Percentiles rank a stretch among this genome's conserved stretches.
These are phyloP conservation scores for Eilema griseolum DNA, from an alignment of 2,888 invertebrate species.

Conservation along the genomic window DNA sequence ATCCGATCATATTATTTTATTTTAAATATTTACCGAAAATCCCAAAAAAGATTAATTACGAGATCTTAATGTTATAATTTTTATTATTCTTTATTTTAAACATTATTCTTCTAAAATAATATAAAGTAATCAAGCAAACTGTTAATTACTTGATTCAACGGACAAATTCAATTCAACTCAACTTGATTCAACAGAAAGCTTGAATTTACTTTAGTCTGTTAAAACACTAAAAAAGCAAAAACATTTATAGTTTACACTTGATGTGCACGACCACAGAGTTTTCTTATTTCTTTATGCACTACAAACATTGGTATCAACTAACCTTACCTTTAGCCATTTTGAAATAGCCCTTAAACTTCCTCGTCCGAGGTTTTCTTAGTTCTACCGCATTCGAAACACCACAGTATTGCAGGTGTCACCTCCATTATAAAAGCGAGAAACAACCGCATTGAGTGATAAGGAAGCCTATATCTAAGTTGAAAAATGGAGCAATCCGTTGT, in stretches of 20 bases:
- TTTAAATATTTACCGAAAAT: too few relatives aligned
- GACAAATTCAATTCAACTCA: too few relatives aligned
- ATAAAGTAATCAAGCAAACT: too few relatives aligned
- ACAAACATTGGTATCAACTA: not conserved
- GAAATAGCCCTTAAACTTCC: not conserved
- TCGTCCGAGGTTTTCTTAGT: slow-evolving; percentile 25
- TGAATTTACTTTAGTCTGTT: too few relatives aligned
- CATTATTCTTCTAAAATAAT: too few relatives aligned
- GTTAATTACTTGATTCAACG: too few relatives aligned
- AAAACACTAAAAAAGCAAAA: not conserved
- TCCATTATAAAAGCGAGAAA: slow-evolving; percentile 37
- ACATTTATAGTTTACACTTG: not conserved
- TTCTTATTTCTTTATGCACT: not conserved
- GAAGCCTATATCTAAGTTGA: not conserved
- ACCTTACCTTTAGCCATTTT: slow-evolving; percentile 6
- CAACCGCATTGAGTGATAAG: slow-evolving; percentile 31
- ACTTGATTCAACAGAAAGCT: too few relatives aligned
- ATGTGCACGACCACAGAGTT: not conserved
- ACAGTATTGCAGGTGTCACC: slow-evolving; percentile 37
- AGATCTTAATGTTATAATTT: too few relatives aligned
- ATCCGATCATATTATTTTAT: too few relatives aligned
- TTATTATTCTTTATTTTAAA: too few relatives aligned
- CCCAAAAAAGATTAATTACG: too few relatives aligned
- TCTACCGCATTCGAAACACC: slow-evolving; percentile 34
- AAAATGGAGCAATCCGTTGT: slow-evolving; percentile 10